Conservation (phyloP, 2,888 invertebrate species). For the Neria commutata region DNA sequence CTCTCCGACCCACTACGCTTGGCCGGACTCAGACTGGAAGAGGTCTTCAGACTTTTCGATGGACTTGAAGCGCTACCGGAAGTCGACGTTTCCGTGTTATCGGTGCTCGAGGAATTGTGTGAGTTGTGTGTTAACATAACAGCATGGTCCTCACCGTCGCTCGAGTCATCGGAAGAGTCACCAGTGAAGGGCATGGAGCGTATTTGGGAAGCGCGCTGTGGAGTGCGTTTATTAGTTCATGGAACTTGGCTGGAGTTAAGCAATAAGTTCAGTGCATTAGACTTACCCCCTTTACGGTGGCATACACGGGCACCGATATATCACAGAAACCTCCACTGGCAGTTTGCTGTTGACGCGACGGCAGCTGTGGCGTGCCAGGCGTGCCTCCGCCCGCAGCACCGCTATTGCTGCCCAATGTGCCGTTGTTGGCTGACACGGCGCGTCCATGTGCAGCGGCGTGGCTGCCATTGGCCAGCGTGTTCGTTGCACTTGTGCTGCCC, state of each 20-base stretch:
- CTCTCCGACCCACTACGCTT: slow-evolving; percentile 82
- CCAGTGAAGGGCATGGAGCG: slow-evolving; percentile 95
- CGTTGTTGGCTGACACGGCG: slow-evolving; percentile 46
- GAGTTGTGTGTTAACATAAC: slow-evolving; percentile 62
- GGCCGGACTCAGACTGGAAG: slow-evolving; percentile 83
- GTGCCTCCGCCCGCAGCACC: slow-evolving; percentile 31
- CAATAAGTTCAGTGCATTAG: too few species aligned
- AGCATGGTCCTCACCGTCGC: slow-evolving; percentile 81
- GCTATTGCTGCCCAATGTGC: slow-evolving; percentile 41
- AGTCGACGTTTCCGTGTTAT: slow-evolving; percentile 66
- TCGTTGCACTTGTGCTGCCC: slow-evolving; percentile 34
- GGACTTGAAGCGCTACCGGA: slow-evolving; percentile 78
- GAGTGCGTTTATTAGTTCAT: too few species aligned
- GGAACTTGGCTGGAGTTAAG: too few species aligned
- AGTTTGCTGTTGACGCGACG: slow-evolving; percentile 61
- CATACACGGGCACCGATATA: slow-evolving; percentile 92
- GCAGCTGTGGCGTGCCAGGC: slow-evolving; percentile 55
- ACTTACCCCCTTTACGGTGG: slow-evolving; percentile 88
- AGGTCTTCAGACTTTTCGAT: slow-evolving; percentile 85
- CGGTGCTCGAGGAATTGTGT: slow-evolving; percentile 64
- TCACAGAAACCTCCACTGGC: slow-evolving; percentile 83
- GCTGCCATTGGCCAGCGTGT: slow-evolving; percentile 43
- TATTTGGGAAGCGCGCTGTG: slow-evolving; percentile 91
- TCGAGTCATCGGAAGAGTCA: slow-evolving; percentile 93
- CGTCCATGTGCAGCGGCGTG: slow-evolving; percentile 35